Conservation (phyloP, 1,140 invertebrate species). For the Drosophila orosa region DNA sequence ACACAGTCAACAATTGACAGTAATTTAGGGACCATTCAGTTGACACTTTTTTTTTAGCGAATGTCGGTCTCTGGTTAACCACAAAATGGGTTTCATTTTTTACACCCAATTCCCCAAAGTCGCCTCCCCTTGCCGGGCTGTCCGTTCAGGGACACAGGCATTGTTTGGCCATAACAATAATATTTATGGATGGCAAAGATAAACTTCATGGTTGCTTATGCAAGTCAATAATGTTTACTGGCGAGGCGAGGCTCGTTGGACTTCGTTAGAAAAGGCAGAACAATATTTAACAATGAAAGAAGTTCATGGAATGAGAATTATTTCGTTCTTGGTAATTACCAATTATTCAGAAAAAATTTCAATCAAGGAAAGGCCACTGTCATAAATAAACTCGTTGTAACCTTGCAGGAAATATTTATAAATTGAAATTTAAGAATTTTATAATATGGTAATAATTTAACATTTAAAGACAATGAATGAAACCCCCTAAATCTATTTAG, state of each 20-base stretch:
- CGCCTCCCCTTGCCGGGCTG: slow-evolving; percentile 1
- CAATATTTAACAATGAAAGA: neutral
- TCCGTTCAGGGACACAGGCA: slow-evolving; percentile 23
- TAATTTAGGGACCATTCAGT: slow-evolving; percentile 54
- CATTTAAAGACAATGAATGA: too few species aligned
- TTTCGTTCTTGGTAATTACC: slow-evolving; percentile 4
- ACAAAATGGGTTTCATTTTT: slow-evolving; percentile 27
- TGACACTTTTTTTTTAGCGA: slow-evolving; percentile 41
- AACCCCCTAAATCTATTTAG: neutral
- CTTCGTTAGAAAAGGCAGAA: slow-evolving; percentile 5
- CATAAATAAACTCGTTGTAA: neutral
- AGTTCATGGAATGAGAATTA: neutral
- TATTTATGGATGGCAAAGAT: slow-evolving; percentile 32
- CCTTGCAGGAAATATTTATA: neutral
- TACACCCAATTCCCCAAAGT: slow-evolving; percentile 4
- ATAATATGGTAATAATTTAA: too few species aligned
- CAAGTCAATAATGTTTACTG: slow-evolving; percentile 25
- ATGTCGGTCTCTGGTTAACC: slow-evolving; percentile 44
- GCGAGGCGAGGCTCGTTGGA: neutral
- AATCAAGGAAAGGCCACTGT: neutral
- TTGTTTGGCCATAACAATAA: slow-evolving; percentile 40
- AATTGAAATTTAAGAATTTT: neutral
- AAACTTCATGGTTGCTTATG: slow-evolving; percentile 18
- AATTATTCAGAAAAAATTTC: neutral
- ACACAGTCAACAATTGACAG: slow-evolving; percentile 45